Evolutionary conservation across 2,888 invertebrate species (phyloP), one percentile per base, ranked within the genome.

Genomic region (Lycocerus yunnanus): DNA sequence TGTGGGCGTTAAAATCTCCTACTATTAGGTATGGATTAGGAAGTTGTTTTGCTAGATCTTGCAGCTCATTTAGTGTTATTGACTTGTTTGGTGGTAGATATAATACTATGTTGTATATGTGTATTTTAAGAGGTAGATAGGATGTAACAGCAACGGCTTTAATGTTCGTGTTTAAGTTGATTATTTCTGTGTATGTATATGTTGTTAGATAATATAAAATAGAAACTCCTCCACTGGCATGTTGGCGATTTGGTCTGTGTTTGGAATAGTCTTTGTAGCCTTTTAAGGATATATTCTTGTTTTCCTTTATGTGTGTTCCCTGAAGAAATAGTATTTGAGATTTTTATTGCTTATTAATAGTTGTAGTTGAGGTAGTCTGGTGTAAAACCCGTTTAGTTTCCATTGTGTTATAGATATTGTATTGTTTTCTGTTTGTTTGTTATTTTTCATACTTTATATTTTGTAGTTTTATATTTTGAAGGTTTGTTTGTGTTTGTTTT

Each of bases 1-100:
- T 77, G 58, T 77, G 78, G 4, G 75, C 71, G 20, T 79, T 78
- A 15, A 76, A 77, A 58, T 77, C 76, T 14, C 78, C 77, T 6
- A 71, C n/a, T 58, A 76, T n/a, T 11, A 77, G 10, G 15, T 66
- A 78, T 9, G 77, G 76, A 3, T 16, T 24, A 10, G 77, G 71
- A 11, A 79, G 16, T 70, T 75, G 76, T 3, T 61, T 21, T 5
- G 58, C 4, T 27, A 67, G 11, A 1, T 13, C 8, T 67, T 43
- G 43, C 2, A 43, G 11, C 6, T 16, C 43, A 13, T 0, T 67
- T 27, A 10, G 13, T 18, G 15, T 15, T 27, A 14, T 13, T 27
- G n/a, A n/a, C n/a, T 15, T 27, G 15, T 27, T n/a, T n/a, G n/a
- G 66, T 10, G 27, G 15, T 10, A 43, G 16, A 13, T 27, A 43